A percentile compares a stretch with the other conserved stretches of the same genome.
These are phyloP conservation scores for Drosophila merina DNA, from an alignment of 2,888 invertebrate genomes.

Conservation along the genomic window DNA sequence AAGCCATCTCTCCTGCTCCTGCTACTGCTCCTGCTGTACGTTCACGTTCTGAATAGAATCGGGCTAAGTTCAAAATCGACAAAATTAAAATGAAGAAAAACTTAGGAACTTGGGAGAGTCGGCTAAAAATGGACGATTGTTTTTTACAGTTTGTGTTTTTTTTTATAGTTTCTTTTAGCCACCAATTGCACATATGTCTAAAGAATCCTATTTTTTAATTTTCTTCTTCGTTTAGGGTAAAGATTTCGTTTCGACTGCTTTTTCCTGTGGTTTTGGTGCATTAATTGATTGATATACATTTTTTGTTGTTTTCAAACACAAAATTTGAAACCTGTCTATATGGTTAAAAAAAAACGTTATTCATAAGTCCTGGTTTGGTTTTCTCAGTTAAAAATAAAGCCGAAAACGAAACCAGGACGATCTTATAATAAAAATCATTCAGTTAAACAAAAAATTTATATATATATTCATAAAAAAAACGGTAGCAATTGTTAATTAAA, in stretches of 20 bases:
- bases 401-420: conserved; percentile 1
- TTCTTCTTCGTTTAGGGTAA: conserved; percentile 2
- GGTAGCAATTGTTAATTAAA: conserved; percentile 21
- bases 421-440: conserved; percentile 8
- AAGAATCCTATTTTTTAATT: conserved; percentile 40
- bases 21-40: neutral
- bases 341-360: neutral
- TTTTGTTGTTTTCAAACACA: conserved; percentile 32
- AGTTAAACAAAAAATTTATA: conserved; percentile 2
- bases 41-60: conserved; percentile 5
- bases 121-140: conserved; percentile 1
- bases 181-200: conserved; percentile 64
- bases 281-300: conserved; percentile 40
- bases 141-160: conserved; percentile 7
- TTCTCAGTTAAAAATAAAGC: neutral
- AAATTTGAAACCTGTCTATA: conserved; percentile 68
- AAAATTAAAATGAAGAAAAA: neutral
- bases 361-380: neutral
- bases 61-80: neutral
- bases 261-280: conserved; percentile 44
- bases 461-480: conserved; percentile 10
- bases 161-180: conserved; percentile 13
- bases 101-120: neutral
- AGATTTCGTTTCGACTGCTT: conserved; percentile 38
- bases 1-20: neutral